These are phyloP conservation scores for Lamprotornis superbus DNA, from an alignment of 2,113 vertebrate species.

Conservation along the genomic window DNA sequence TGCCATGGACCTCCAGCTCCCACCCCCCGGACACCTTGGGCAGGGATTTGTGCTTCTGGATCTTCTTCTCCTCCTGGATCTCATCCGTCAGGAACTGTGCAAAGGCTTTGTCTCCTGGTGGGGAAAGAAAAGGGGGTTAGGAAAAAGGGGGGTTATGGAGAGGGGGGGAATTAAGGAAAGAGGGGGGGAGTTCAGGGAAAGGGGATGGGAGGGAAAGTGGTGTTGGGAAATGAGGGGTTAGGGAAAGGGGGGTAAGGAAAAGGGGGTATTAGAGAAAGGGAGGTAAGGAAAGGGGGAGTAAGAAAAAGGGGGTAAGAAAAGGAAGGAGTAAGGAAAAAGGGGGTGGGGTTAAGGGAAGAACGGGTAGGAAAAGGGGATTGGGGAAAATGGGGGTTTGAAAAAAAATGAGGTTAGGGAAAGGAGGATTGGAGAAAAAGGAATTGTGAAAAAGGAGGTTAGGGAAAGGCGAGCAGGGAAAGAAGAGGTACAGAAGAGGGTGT, in stretches of 20 bases:
- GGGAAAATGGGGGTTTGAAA: neutral
- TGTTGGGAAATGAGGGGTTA: neutral
- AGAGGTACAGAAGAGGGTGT: too few relatives aligned
- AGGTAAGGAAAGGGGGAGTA: neutral
- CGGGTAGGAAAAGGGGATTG: neutral
- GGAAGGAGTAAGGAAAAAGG: neutral
- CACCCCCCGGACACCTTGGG: conserved; percentile 93
- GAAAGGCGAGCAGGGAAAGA: neutral
- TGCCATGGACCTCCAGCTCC: conserved; percentile 89
- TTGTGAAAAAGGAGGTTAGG: neutral
- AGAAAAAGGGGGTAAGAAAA: neutral
- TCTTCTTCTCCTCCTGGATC: conserved; percentile 92
- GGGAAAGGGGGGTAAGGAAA: neutral
- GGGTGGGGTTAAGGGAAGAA: too few relatives aligned
- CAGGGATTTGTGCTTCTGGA: conserved; percentile 87
- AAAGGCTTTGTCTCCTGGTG: conserved; percentile 88
- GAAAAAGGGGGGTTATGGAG: neutral
- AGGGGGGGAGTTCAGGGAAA: neutral
- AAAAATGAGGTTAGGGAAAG: too few relatives aligned
- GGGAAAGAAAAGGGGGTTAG: neutral
- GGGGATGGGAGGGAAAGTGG: too few relatives aligned
- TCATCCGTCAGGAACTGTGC: conserved; percentile 88
- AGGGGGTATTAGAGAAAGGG: neutral
- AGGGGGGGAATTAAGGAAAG: neutral
- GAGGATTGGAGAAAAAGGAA: too few relatives aligned